These are phyloP conservation scores for Stigmatopora nigra DNA, from an alignment of 2,113 vertebrate genomes.

Conservation along the genomic window DNA sequence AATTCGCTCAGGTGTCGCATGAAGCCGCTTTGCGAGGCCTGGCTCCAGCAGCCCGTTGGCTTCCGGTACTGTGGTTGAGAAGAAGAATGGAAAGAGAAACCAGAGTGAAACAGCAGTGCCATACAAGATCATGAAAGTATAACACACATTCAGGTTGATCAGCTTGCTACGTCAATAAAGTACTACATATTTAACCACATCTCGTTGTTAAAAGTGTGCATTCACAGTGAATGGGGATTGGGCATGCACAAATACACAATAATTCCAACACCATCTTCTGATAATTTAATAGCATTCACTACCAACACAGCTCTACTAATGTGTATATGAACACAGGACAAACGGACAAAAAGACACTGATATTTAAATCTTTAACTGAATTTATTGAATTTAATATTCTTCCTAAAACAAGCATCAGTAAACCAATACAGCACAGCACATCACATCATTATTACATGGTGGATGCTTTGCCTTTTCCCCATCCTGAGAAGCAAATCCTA, in stretches of 20 bases:
- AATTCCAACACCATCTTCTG: background rate
- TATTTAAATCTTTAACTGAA: slow-evolving; percentile 39
- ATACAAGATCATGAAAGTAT: background rate
- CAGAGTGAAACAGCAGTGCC: slow-evolving; percentile 3
- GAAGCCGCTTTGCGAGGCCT: slow-evolving; percentile 80
- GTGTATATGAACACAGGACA: slow-evolving; percentile 32
- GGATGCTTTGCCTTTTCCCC: slow-evolving; percentile 70
- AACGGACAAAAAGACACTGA: slow-evolving; percentile 50
- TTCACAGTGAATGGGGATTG: background rate
- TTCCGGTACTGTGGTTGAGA: slow-evolving; percentile 61
- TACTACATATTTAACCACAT: background rate
- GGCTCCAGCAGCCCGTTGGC: slow-evolving; percentile 87
- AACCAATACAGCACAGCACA: slow-evolving; percentile 22
- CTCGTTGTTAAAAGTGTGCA: background rate
- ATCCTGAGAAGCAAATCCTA: slow-evolving; percentile 62
- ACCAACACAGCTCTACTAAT: background rate
- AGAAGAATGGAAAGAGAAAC: background rate
- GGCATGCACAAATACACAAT: background rate
- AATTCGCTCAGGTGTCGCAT: slow-evolving; percentile 89
- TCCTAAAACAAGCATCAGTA: slow-evolving; percentile 44
- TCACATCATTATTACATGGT: slow-evolving; percentile 31
- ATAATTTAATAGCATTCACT: background rate
- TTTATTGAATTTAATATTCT: slow-evolving; percentile 54
- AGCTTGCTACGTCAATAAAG: background rate
- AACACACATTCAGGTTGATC: slow-evolving; percentile 11